Conservation (phyloP, 2,888 invertebrate species). For the Chloromyia formosa region DNA sequence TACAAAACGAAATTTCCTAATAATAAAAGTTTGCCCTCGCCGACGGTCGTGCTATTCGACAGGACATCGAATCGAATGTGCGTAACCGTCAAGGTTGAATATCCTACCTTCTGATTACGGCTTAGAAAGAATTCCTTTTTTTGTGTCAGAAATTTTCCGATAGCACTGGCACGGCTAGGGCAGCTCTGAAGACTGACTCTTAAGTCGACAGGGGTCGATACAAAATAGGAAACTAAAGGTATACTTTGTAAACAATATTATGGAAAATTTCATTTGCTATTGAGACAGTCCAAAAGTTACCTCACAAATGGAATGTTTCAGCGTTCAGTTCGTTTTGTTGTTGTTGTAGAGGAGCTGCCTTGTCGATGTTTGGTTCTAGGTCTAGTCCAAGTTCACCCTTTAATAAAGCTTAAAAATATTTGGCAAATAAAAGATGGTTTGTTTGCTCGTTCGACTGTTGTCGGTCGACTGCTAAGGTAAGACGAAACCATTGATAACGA, state of each 20-base stretch:
- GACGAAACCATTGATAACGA: not conserved
- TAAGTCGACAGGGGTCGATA: conserved; percentile 10
- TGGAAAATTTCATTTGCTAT: conserved; percentile 37
- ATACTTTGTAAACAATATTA: conserved; percentile 41
- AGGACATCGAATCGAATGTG: conserved; percentile 32
- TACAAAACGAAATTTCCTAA: conserved; percentile 34
- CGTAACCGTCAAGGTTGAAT: conserved; percentile 36
- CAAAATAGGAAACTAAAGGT: conserved; percentile 33
- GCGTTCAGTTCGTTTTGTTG: not conserved
- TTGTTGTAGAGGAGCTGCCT: not conserved
- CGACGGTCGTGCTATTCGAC: not conserved
- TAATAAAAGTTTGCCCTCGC: conserved; percentile 27
- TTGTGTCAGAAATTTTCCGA: too few relatives aligned
- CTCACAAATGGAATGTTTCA: not conserved
- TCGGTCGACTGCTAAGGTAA: not conserved
- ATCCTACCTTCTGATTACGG: conserved; percentile 25
- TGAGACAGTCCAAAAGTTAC: not conserved
- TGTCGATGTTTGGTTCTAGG: not conserved
- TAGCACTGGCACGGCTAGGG: not conserved
- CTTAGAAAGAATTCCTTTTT: not conserved
- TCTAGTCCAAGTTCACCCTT: conserved; percentile 14
- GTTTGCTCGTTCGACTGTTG: conserved; percentile 10
- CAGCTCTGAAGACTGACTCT: not conserved
- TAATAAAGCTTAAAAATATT: conserved; percentile 39
- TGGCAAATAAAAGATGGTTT: conserved; percentile 36